Conservation (phyloP, 2,113 vertebrate species). For the Oncorhynchus kisutch region DNA sequence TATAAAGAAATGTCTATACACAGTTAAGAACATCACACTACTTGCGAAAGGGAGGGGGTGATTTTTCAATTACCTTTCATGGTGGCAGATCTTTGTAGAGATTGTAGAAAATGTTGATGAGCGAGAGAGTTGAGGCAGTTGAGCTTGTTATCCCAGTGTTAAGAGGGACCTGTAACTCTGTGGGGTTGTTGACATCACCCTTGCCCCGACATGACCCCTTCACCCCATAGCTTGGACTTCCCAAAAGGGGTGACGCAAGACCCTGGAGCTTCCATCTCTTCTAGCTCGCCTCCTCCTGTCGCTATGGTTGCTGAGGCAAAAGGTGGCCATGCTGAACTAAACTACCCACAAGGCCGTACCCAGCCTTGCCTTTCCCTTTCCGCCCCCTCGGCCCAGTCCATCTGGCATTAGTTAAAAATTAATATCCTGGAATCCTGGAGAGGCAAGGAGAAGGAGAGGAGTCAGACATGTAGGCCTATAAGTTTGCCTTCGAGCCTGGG, state of each 20-base stretch:
- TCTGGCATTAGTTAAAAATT: constrained; percentile 72
- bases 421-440: constrained; percentile 45
- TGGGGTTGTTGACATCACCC: neutral
- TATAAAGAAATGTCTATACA: neutral
- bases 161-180: neutral
- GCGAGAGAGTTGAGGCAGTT: neutral
- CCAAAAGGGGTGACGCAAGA: constrained; percentile 10
- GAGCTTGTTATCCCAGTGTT: neutral
- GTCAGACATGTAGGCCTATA: neutral
- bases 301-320: constrained; percentile 31
- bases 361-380: constrained; percentile 17
- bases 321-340: constrained; percentile 61
- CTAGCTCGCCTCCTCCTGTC: constrained; percentile 22
- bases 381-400: constrained; percentile 42
- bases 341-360: constrained; percentile 41
- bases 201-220: neutral
- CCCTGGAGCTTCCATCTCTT: neutral
- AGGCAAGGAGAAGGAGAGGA: constrained; percentile 7
- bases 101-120: neutral
- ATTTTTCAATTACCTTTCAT: neutral
- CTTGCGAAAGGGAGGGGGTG: constrained; percentile 10
- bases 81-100: neutral
- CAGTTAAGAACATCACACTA: constrained; percentile 9
- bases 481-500: neutral
- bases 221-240: neutral